Evolutionary conservation across 37 sponge, comb jelly and placozoan species (phyloP).

Genomic region (Agelas oroides): DNA sequence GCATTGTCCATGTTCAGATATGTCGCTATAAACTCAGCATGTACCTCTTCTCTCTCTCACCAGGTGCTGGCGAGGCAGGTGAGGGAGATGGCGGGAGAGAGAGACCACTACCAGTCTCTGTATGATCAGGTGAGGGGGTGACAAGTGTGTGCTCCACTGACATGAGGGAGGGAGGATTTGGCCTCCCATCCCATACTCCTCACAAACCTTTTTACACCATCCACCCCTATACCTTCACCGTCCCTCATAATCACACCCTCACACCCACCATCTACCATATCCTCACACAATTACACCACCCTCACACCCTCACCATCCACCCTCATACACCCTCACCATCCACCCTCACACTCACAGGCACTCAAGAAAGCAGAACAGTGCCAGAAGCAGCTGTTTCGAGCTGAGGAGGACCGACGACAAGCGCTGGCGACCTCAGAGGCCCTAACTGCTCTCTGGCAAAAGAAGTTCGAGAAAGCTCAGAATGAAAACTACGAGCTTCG

Average conservation of each 20-base stretch:
- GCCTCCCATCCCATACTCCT: too few relatives aligned
- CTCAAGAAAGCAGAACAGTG: conserved; percentile 61
- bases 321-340: not conserved
- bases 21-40: too few relatives aligned
- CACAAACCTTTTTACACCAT: too few relatives aligned
- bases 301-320: not conserved
- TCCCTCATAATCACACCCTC: too few relatives aligned
- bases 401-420: conserved; percentile 51
- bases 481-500: conserved; percentile 44
- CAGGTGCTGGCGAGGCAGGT: conserved; percentile 6
- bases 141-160: too few relatives aligned
- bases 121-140: conserved; percentile 36
- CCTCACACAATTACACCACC: not conserved
- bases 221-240: too few relatives aligned
- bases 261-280: too few relatives aligned
- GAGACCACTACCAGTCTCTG: conserved; percentile 11
- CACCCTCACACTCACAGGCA: not conserved
- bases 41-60: too few relatives aligned
- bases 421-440: conserved; percentile 67
- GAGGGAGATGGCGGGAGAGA: conserved; percentile 36
- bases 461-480: conserved; percentile 74
- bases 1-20: too few relatives aligned
- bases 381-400: conserved; percentile 57
- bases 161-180: too few relatives aligned
- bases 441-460: conserved; percentile 70